Evolutionary conservation across 2,888 invertebrate genomes (phyloP).

Genomic region (Sesia apiformis): DNA sequence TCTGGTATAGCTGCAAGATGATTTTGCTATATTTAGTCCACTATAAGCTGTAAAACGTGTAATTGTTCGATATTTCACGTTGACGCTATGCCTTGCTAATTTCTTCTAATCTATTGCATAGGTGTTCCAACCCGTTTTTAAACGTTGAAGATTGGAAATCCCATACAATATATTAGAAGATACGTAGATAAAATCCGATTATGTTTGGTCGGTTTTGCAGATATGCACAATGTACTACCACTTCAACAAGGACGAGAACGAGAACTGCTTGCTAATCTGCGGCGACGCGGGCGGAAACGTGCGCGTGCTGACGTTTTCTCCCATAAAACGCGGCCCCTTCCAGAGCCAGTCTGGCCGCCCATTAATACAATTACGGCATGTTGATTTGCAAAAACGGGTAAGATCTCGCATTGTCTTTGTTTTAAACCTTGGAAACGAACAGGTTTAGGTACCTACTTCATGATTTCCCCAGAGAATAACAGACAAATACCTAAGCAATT

Average conservation of each 20-base stretch:
- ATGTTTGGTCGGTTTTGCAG: conserved; percentile 14
- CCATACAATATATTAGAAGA: too few species aligned
- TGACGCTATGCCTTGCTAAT: background rate
- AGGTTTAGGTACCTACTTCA: too few species aligned
- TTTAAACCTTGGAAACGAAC: too few species aligned
- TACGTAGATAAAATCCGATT: too few species aligned
- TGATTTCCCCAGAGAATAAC: too few species aligned
- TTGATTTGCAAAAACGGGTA: conserved; percentile 67
- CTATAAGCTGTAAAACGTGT: too few species aligned
- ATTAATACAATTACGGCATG: conserved; percentile 73
- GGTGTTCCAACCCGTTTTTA: background rate
- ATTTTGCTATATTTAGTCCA: too few species aligned
- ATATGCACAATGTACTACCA: conserved; percentile 74
- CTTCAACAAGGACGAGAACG: conserved; percentile 69
- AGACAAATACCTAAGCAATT: too few species aligned
- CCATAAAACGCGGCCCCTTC: conserved; percentile 79
- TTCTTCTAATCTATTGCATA: too few species aligned
- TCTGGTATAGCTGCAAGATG: too few species aligned
- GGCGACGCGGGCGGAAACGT: conserved; percentile 86
- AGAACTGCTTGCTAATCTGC: conserved; percentile 77
- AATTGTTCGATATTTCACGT: too few species aligned
- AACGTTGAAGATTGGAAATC: too few species aligned
- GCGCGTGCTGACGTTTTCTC: conserved; percentile 76
- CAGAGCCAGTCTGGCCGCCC: conserved; percentile 78
- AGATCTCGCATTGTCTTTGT: background rate